Percentiles rank a stretch among this genome's conserved stretches.
Conservation (phyloP, 2,797 vertebrate species). For the Holocentrus rufus region DNA sequence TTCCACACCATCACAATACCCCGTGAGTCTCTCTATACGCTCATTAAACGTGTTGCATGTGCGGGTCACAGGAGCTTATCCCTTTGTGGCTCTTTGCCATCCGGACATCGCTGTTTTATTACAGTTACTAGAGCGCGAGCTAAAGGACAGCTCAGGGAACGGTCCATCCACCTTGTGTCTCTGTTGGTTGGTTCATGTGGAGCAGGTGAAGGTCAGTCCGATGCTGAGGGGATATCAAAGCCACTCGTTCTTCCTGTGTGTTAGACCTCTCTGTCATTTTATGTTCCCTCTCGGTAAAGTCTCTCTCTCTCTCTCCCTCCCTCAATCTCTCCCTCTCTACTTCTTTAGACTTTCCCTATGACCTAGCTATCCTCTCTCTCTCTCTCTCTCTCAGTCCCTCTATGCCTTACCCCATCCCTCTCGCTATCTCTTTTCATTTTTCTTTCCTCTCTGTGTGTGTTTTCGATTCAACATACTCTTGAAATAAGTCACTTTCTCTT, state of each 20-base stretch:
- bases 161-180: slow-evolving; percentile 74
- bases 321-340: slow-evolving; percentile 33
- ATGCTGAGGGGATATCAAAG: slow-evolving; percentile 82
- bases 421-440: slow-evolving; percentile 46
- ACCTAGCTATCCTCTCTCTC: slow-evolving; percentile 31
- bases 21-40: slow-evolving; percentile 53
- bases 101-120: slow-evolving; percentile 77
- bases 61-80: slow-evolving; percentile 69
- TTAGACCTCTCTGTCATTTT: slow-evolving; percentile 72
- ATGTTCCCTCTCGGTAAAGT: slow-evolving; percentile 64
- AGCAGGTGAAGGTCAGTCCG: slow-evolving; percentile 81
- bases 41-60: slow-evolving; percentile 70
- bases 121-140: slow-evolving; percentile 74
- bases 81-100: slow-evolving; percentile 71
- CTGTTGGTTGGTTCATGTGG: slow-evolving; percentile 71
- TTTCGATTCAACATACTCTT: slow-evolving; percentile 55
- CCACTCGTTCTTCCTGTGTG: slow-evolving; percentile 54
- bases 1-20: slow-evolving; percentile 36
- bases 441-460: slow-evolving; percentile 48
- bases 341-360: slow-evolving; percentile 42
- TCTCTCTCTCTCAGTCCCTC: slow-evolving; percentile 7
- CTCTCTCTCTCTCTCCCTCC: slow-evolving; percentile 35
- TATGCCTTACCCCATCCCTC: slow-evolving; percentile 13
- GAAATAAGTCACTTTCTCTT: slow-evolving; percentile 65
- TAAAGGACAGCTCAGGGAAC: slow-evolving; percentile 77